phyloP scores from a whole-genome alignment of 92 coral and sea anemone genomes.

The Siderastrea radians region DNA sequence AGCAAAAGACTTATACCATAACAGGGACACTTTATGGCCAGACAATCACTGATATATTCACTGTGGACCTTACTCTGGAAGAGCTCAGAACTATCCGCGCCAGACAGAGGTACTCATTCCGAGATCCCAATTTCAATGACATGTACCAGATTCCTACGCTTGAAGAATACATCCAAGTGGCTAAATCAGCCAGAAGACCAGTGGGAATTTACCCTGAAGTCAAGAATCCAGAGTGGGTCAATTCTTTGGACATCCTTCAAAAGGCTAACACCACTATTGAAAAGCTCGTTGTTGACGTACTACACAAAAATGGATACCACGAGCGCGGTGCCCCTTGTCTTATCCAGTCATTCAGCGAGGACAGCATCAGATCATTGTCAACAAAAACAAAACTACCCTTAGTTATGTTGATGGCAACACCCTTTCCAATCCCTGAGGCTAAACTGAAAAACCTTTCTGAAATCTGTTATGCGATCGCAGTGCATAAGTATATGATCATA shows the following conservation, averaged over 20 bases:
- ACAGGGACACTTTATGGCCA: neutral
- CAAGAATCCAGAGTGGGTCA: constrained; percentile 37
- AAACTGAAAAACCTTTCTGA: neutral
- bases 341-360: constrained; percentile 42
- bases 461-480: constrained; percentile 27
- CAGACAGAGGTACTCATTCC: constrained; percentile 22
- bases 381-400: constrained; percentile 38
- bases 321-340: constrained; percentile 22
- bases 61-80: constrained; percentile 29
- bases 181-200: constrained; percentile 9
- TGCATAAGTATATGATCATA: constrained; percentile 30
- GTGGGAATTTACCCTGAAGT: constrained; percentile 43
- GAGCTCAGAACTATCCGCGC: constrained; percentile 31
- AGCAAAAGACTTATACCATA: constrained; percentile 3
- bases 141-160: constrained; percentile 27
- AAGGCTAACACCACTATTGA: constrained; percentile 29
- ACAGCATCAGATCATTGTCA: constrained; percentile 17
- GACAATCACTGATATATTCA: constrained; percentile 25
- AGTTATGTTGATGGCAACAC: neutral
- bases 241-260: constrained; percentile 22
- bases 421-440: neutral
- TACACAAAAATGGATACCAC: constrained; percentile 21
- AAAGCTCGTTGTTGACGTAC: constrained; percentile 21
- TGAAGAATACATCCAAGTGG: constrained; percentile 36
- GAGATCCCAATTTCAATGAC: constrained; percentile 37